phyloP scores from a whole-genome alignment of 2,113 vertebrate genomes.

The Bubo bubo region DNA sequence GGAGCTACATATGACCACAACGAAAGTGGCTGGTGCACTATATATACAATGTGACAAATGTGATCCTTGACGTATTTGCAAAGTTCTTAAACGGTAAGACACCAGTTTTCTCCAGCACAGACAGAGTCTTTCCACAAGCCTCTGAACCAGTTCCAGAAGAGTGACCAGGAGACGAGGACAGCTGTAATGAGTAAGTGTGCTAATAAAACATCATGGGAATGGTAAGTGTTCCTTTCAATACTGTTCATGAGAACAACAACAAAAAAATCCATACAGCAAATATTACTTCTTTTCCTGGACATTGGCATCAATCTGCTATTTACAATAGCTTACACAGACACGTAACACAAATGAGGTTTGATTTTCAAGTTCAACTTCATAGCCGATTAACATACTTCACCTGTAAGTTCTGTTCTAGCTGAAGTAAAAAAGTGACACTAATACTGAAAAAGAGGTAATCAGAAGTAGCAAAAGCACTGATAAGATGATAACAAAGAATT shows the following conservation, averaged over 20 bases:
- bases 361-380: constrained; percentile 73
- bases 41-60: constrained; percentile 28
- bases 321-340: constrained; percentile 74
- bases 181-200: constrained; percentile 23
- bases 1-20: constrained; percentile 17
- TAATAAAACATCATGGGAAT: constrained; percentile 45
- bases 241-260: constrained; percentile 45
- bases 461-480: constrained; percentile 62
- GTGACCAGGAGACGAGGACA: constrained; percentile 43
- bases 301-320: constrained; percentile 69
- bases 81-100: constrained; percentile 42
- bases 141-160: constrained; percentile 2
- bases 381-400: constrained; percentile 59
- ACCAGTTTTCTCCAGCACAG: constrained; percentile 32
- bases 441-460: constrained; percentile 76
- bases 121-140: background rate
- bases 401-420: constrained; percentile 48
- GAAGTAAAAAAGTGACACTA: constrained; percentile 76
- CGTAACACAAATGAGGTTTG: constrained; percentile 69
- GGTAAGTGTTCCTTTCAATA: constrained; percentile 54
- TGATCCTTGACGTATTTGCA: constrained; percentile 7
- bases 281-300: constrained; percentile 40
- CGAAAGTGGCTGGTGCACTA: constrained; percentile 44
- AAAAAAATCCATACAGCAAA: constrained; percentile 3
- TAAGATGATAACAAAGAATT: constrained; percentile 26